Evolutionary conservation across 2,888 invertebrate species (phyloP).

Genomic region (Acrobasis consociella): DNA sequence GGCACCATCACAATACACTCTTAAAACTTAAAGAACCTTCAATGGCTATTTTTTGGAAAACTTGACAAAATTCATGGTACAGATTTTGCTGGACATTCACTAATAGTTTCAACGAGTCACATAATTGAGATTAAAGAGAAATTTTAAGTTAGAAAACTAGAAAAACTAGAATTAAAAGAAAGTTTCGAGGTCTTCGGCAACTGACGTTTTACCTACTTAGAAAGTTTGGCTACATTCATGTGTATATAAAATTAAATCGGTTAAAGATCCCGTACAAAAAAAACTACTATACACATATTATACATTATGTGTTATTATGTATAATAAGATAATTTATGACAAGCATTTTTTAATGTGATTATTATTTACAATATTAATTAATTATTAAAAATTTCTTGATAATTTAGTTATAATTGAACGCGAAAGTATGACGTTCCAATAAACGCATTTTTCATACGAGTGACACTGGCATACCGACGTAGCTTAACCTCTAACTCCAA

Average conservation of each 20-base stretch:
- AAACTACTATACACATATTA: too few species aligned
- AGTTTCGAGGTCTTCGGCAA: constrained; percentile 64
- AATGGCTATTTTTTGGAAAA: constrained; percentile 8
- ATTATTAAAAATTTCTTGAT: neutral
- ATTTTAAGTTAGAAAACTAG: constrained; percentile 58
- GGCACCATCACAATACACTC: constrained; percentile 64
- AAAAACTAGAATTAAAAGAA: constrained; percentile 68
- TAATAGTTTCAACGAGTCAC: constrained; percentile 8
- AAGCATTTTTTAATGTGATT: too few species aligned
- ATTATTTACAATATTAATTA: neutral
- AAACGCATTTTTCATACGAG: neutral
- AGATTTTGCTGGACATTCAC: constrained; percentile 8
- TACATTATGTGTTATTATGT: too few species aligned
- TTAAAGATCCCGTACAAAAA: too few species aligned
- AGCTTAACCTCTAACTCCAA: too few species aligned
- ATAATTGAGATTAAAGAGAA: constrained; percentile 5
- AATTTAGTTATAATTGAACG: constrained; percentile 19
- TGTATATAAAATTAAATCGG: neutral
- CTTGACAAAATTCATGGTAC: constrained; percentile 10
- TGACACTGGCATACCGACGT: neutral
- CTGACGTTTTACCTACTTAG: constrained; percentile 67
- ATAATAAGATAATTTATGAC: too few species aligned
- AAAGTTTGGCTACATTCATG: constrained; percentile 65
- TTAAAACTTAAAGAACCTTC: neutral
- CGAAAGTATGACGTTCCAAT: neutral